phyloP scores from a whole-genome alignment of 2,113 vertebrate genomes.

The Benitochromis conjunctus region DNA sequence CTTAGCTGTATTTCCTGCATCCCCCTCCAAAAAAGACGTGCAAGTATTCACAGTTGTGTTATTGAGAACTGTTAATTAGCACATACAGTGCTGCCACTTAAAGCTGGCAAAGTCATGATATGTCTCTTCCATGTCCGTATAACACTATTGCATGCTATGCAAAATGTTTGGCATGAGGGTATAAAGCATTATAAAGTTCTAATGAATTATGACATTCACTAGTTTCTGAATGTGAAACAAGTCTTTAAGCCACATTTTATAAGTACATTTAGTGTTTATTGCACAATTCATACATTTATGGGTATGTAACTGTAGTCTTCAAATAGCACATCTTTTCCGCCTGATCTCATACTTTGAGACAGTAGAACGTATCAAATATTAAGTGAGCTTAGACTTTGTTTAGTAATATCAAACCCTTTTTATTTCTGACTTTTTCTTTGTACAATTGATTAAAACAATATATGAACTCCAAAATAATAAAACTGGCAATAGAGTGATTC shows the following conservation, averaged over 20 bases:
- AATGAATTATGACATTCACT: not conserved
- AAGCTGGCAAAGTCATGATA: not conserved
- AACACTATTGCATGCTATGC: not conserved
- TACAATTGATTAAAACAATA: not conserved
- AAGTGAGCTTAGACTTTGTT: not conserved
- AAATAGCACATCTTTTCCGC: not conserved
- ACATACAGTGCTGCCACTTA: not conserved
- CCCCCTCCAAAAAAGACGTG: accelerated
- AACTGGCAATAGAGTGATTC: not conserved
- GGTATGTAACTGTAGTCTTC: not conserved
- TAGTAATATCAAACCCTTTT: not conserved
- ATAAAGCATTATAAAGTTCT: not conserved
- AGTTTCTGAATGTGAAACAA: not conserved
- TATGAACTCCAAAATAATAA: not conserved
- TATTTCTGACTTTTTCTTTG: not conserved
- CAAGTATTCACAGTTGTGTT: not conserved
- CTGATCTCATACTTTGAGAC: not conserved
- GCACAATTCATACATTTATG: not conserved
- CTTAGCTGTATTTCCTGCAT: not conserved
- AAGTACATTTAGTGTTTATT: not conserved
- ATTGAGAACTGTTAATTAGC: not conserved
- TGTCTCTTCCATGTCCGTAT: not conserved
- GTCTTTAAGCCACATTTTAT: not conserved
- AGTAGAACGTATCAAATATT: not conserved
- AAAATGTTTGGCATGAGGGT: not conserved